These are phyloP conservation scores for Numenius arquata DNA, from an alignment of 2,113 vertebrate species.

Conservation along the genomic window DNA sequence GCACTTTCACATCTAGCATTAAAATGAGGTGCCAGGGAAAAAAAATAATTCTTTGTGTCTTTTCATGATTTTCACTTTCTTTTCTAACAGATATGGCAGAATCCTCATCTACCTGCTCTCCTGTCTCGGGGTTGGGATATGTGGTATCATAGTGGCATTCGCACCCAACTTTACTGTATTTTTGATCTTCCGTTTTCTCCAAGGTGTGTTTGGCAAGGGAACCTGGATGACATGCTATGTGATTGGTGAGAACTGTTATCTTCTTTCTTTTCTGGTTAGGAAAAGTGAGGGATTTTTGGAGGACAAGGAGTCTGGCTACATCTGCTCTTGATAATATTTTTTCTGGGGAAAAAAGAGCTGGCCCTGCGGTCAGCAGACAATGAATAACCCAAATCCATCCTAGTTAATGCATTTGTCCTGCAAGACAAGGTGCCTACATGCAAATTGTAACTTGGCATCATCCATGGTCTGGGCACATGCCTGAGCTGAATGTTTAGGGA, in stretches of 20 bases:
- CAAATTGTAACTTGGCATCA: neutral
- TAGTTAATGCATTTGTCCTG: neutral
- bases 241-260: constrained; percentile 78
- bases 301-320: neutral
- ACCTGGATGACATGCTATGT: constrained; percentile 93
- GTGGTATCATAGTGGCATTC: constrained; percentile 87
- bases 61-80: neutral
- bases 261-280: neutral
- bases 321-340: neutral
- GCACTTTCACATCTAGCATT: neutral
- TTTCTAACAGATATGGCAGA: constrained; percentile 85
- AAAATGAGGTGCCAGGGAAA: neutral
- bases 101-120: constrained; percentile 86
- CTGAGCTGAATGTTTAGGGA: neutral
- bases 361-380: neutral
- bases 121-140: constrained; percentile 81
- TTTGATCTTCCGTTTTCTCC: constrained; percentile 87
- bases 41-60: neutral
- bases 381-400: neutral
- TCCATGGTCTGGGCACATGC: neutral
- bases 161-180: constrained; percentile 84
- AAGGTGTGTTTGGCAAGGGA: constrained; percentile 90
- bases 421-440: neutral
- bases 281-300: neutral
- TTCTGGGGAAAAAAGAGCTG: neutral